A percentile compares a stretch with the other conserved stretches of the same genome.
phyloP scores from a whole-genome alignment of 2,888 invertebrate genomes.

The Terebella lapidaria region DNA sequence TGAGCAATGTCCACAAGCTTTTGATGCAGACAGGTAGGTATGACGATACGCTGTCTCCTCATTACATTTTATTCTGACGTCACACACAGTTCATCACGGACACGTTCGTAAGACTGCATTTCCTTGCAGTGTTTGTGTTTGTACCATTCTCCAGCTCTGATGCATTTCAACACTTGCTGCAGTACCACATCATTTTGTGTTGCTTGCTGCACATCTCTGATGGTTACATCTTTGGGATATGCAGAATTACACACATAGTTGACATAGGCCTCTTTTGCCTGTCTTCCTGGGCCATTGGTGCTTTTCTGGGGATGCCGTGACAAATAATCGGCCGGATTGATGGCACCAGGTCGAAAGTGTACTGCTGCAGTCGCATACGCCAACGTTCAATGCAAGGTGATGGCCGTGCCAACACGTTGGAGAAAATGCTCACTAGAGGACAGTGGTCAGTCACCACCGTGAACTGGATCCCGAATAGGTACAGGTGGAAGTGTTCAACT shows the following conservation, averaged over 20 bases:
- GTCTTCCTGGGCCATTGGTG: not conserved
- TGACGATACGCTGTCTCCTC: conserved; percentile 17
- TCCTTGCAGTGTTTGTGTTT: not conserved
- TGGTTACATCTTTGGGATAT: not conserved
- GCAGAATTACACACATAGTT: not conserved
- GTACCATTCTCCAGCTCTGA: not conserved
- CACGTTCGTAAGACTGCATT: not conserved
- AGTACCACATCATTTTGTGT: not conserved
- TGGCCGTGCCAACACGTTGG: not conserved
- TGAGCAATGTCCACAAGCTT: conserved; percentile 26
- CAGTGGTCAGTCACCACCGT: conserved; percentile 25
- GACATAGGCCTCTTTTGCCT: not conserved
- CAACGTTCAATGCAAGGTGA: not conserved
- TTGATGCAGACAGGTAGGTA: conserved; percentile 21
- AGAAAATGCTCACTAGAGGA: conserved; percentile 18
- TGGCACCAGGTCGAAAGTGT: not conserved
- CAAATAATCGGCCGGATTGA: not conserved
- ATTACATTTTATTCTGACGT: conserved; percentile 13
- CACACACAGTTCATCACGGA: not conserved
- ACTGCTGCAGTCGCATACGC: not conserved
- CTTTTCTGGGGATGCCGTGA: not conserved
- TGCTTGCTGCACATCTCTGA: not conserved
- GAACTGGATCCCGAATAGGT: conserved; percentile 21
- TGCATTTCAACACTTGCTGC: not conserved
- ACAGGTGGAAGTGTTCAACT: conserved; percentile 21